phyloP scores from a whole-genome alignment of 2,797 vertebrate species.

The Margarornis squamiger region DNA sequence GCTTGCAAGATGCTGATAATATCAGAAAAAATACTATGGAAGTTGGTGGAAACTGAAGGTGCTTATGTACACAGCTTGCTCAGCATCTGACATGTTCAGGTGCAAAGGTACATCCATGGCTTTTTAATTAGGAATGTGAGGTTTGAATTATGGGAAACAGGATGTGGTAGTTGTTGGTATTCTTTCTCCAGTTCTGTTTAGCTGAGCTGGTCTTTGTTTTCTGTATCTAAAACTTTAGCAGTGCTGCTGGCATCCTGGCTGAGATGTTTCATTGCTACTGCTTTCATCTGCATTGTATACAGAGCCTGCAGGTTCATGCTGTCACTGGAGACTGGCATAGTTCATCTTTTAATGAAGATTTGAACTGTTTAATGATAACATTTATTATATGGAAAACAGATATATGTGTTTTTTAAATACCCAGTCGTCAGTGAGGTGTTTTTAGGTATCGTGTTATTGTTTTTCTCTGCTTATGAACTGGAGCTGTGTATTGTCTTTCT shows the following conservation, averaged over 20 bases:
- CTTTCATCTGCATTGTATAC: neutral
- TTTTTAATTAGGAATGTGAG: neutral
- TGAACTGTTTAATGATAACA: neutral
- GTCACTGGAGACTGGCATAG: neutral
- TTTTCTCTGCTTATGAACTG: neutral
- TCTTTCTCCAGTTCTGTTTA: neutral
- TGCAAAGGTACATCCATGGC: neutral
- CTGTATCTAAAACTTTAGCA: neutral
- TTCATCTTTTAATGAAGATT: neutral
- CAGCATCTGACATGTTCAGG: neutral
- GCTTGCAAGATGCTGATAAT: neutral
- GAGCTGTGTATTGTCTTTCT: neutral
- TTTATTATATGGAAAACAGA: neutral
- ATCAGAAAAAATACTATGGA: neutral
- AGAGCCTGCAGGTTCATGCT: neutral
- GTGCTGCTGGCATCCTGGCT: neutral
- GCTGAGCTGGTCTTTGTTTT: neutral
- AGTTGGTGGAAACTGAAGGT: neutral
- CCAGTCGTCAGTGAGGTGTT: neutral
- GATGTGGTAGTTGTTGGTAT: neutral
- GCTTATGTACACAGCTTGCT: rapidly evolving
- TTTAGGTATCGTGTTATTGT: rapidly evolving
- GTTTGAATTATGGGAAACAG: neutral
- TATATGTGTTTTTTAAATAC: neutral
- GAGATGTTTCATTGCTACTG: rapidly evolving